Percentiles rank a stretch among this genome's conserved stretches.
These are phyloP conservation scores for Caenorhabditis sulstoni DNA, from an alignment of 2,888 invertebrate genomes.

Conservation along the genomic window DNA sequence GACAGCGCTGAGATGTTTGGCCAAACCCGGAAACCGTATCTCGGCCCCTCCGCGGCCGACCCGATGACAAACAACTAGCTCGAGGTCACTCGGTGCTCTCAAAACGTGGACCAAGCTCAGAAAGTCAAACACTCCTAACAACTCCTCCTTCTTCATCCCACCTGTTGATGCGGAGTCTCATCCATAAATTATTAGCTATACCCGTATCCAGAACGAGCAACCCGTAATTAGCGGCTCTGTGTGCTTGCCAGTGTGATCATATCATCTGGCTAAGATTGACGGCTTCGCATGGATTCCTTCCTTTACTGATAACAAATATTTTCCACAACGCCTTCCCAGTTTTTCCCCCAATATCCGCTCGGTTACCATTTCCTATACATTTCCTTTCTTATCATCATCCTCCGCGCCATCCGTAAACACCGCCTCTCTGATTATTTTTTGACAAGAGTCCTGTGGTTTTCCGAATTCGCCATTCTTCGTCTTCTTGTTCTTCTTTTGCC, in stretches of 20 bases:
- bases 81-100: slow-evolving; percentile 62
- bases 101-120: slow-evolving; percentile 61
- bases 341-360: slow-evolving; percentile 33
- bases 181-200: slow-evolving; percentile 24
- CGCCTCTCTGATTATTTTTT: slow-evolving; percentile 36
- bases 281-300: slow-evolving; percentile 32
- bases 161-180: slow-evolving; percentile 1
- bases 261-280: slow-evolving; percentile 31
- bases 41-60: slow-evolving; percentile 45
- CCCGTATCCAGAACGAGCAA: slow-evolving; percentile 24
- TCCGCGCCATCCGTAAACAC: slow-evolving; percentile 45
- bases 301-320: slow-evolving; percentile 32
- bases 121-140: slow-evolving; percentile 52
- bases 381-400: slow-evolving; percentile 46
- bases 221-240: slow-evolving; percentile 14
- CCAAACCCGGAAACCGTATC: slow-evolving; percentile 69
- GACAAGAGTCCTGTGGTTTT: slow-evolving; percentile 15
- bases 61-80: slow-evolving; percentile 58
- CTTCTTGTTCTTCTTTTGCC: slow-evolving; percentile 2
- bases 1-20: slow-evolving; percentile 59
- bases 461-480: slow-evolving; percentile 15
- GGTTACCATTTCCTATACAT: slow-evolving; percentile 47
- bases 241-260: slow-evolving; percentile 23
- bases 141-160: slow-evolving; percentile 12
- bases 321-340: slow-evolving; percentile 21